Percentiles rank a stretch among this genome's conserved stretches.
These are phyloP conservation scores for Mycetomoellerius zeteki DNA, from an alignment of 1,140 invertebrate genomes.

Conservation along the genomic window DNA sequence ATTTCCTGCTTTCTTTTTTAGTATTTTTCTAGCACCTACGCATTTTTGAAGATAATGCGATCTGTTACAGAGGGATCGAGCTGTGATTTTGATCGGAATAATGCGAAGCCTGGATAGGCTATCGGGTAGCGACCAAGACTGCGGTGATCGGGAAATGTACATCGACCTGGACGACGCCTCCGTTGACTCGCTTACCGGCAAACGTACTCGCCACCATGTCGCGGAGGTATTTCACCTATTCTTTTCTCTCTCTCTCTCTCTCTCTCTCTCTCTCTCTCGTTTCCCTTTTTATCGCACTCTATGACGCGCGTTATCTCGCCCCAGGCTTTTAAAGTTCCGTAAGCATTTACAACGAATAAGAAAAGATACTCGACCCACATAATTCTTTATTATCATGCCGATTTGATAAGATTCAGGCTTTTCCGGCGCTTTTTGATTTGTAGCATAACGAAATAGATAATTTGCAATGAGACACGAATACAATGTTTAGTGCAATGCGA, in stretches of 20 bases:
- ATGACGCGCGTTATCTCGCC: neutral
- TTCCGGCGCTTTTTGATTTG: neutral
- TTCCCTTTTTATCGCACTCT: neutral
- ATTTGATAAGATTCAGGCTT: slow-evolving; percentile 8
- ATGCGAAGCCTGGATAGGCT: slow-evolving; percentile 86
- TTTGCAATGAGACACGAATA: neutral
- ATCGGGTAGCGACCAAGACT: slow-evolving; percentile 86
- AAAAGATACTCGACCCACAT: slow-evolving; percentile 23
- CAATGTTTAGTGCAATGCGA: neutral
- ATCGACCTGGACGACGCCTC: slow-evolving; percentile 87
- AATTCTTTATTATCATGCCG: neutral
- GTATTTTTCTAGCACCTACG: no score
- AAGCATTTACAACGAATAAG: neutral
- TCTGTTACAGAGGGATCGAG: slow-evolving; percentile 62
- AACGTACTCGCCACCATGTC: slow-evolving; percentile 85
- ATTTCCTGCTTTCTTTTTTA: neutral
- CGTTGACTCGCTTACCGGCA: slow-evolving; percentile 86
- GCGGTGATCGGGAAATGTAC: slow-evolving; percentile 86
- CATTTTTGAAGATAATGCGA: slow-evolving; percentile 35
- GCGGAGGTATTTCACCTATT: slow-evolving; percentile 79
- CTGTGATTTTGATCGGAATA: slow-evolving; percentile 78
- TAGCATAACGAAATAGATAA: neutral
- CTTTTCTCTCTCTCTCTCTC: neutral
- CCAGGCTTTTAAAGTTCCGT: slow-evolving; percentile 13
- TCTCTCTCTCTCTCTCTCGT: neutral